phyloP scores from a whole-genome alignment of 1,140 invertebrate species.

The Drosophila subpulchrella region DNA sequence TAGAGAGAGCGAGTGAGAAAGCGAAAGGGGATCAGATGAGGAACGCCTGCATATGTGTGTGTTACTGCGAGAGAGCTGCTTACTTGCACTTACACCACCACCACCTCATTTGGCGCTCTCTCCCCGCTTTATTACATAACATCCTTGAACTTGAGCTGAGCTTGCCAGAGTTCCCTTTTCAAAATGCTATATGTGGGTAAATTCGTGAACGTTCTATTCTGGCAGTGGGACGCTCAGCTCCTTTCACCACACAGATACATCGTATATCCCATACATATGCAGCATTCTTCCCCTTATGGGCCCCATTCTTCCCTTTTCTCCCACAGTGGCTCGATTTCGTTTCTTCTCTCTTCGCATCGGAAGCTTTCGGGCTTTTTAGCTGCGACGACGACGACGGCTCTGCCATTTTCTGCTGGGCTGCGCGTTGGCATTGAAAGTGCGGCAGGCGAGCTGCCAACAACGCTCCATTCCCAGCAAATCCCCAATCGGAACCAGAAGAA shows the following conservation, averaged over 20 bases:
- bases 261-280: neutral
- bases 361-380: conserved; percentile 47
- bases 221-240: conserved; percentile 21
- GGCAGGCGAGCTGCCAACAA: conserved; percentile 76
- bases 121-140: conserved; percentile 76
- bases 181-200: conserved; percentile 8
- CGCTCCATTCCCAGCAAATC: conserved; percentile 52
- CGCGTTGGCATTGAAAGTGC: conserved; percentile 76
- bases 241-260: conserved; percentile 11
- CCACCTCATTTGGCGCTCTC: conserved; percentile 11
- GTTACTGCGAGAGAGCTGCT: conserved; percentile 20
- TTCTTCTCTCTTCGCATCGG: conserved; percentile 32
- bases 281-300: conserved; percentile 10
- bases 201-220: neutral
- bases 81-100: conserved; percentile 21
- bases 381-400: conserved; percentile 28
- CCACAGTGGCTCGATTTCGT: conserved; percentile 18
- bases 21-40: conserved; percentile 50
- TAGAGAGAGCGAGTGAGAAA: conserved; percentile 21
- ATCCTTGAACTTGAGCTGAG: conserved; percentile 83
- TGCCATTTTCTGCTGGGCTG: conserved; percentile 60
- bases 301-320: conserved; percentile 14
- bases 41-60: conserved; percentile 5
- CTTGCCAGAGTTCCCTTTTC: conserved; percentile 53
- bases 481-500: conserved; percentile 30